Evolutionary conservation across 1,140 invertebrate genomes (phyloP).

Genomic region (Drosophila persimilis): DNA sequence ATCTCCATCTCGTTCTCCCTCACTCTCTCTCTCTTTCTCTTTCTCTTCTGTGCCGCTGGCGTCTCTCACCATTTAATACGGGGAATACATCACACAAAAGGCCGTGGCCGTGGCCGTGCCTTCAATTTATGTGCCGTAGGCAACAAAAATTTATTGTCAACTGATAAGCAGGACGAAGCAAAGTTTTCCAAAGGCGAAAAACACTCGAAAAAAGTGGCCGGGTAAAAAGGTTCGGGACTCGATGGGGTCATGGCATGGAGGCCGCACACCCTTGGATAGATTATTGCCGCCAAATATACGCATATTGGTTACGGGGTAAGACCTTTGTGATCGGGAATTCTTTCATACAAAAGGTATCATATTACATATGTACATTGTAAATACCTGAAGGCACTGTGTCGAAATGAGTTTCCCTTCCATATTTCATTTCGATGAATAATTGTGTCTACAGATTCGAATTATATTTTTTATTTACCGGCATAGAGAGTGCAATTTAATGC

Average conservation of each 20-base stretch:
- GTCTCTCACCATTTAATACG: constrained; percentile 31
- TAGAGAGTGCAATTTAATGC: no score
- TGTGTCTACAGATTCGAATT: no score
- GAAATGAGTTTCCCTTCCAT: no score
- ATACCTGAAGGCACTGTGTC: no score
- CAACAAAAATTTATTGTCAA: constrained; percentile 81
- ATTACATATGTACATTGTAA: no score
- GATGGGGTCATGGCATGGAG: constrained; percentile 1
- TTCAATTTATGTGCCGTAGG: constrained; percentile 77
- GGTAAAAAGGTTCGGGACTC: constrained; percentile 8
- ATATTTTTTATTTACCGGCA: no score
- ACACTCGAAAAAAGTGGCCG: constrained; percentile 48
- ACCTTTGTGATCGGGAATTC: no score
- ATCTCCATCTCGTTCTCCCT: not conserved
- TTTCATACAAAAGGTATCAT: no score
- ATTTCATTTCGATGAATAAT: no score
- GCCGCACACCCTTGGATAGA: constrained; percentile 25
- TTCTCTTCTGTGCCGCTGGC: constrained; percentile 3
- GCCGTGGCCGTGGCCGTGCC: constrained; percentile 35
- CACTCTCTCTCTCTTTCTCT: not conserved
- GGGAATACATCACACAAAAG: constrained; percentile 71
- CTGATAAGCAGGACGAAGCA: constrained; percentile 72
- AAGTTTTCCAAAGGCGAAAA: constrained; percentile 64
- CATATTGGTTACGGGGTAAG: no score
- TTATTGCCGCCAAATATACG: constrained; percentile 7